phyloP scores from a whole-genome alignment of 2,888 invertebrate species.

The Kryphioiulus occultus region DNA sequence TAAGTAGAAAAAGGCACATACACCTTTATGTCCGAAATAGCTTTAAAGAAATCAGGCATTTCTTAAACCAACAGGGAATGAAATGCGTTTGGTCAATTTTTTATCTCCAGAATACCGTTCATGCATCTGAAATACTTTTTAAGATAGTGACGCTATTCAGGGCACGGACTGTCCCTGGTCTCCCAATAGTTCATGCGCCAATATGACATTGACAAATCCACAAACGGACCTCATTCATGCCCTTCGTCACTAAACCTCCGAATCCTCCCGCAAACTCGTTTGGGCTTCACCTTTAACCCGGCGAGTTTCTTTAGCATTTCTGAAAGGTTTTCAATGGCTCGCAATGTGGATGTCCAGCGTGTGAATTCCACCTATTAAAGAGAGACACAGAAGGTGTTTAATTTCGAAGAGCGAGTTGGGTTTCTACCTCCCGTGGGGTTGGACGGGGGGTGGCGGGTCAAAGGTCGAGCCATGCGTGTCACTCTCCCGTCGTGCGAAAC shows the following conservation, averaged over 20 bases:
- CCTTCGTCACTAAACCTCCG: not conserved
- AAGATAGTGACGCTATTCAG: not conserved
- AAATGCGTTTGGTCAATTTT: no score
- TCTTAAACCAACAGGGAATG: no score
- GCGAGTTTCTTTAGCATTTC: not conserved
- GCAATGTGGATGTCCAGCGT: not conserved
- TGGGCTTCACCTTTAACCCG: not conserved
- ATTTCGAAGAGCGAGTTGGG: constrained; percentile 15
- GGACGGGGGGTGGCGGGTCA: constrained; percentile 22
- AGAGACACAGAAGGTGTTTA: constrained; percentile 15
- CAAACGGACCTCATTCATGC: constrained; percentile 12
- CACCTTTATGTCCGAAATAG: no score
- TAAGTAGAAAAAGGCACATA: no score
- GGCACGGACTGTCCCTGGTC: not conserved
- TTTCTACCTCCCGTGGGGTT: constrained; percentile 7
- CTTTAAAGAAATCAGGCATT: no score
- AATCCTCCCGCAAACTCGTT: not conserved
- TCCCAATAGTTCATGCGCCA: no score
- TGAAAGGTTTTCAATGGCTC: not conserved
- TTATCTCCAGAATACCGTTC: no score
- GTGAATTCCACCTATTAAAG: constrained; percentile 23
- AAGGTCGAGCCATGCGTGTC: constrained; percentile 43
- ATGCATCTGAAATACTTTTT: not conserved
- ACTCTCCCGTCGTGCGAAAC: constrained; percentile 38
- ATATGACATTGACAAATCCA: not conserved